A percentile compares a stretch with the other conserved stretches of the same genome.
Conservation (phyloP, 1,140 invertebrate species). For the Tetramorium alpestre region DNA sequence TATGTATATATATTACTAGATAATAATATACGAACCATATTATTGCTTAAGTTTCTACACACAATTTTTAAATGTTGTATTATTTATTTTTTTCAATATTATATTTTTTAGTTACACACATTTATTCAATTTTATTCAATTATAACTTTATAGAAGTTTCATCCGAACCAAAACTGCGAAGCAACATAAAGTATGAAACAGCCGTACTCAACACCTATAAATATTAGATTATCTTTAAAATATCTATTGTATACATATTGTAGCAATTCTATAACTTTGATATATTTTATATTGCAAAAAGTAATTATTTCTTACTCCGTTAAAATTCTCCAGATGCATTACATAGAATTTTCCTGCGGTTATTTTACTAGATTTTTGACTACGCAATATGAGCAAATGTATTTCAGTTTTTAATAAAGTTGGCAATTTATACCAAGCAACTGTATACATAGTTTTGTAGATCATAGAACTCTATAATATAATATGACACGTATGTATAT, state of each 20-base stretch:
- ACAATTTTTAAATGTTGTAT: slow-evolving; percentile 17
- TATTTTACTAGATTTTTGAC: slow-evolving; percentile 71
- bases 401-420: slow-evolving; percentile 64
- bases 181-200: slow-evolving; percentile 75
- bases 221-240: slow-evolving; percentile 22
- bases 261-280: background rate
- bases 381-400: slow-evolving; percentile 69
- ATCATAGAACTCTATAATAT: slow-evolving; percentile 69
- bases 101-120: background rate
- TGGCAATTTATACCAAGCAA: slow-evolving; percentile 70
- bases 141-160: background rate
- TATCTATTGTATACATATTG: background rate
- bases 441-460: slow-evolving; percentile 62
- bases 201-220: slow-evolving; percentile 76
- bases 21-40: slow-evolving; percentile 2
- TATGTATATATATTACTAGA: background rate
- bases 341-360: slow-evolving; percentile 75
- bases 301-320: slow-evolving; percentile 61
- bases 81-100: slow-evolving; percentile 13
- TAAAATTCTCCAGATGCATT: slow-evolving; percentile 76
- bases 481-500: slow-evolving; percentile 21
- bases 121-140: background rate
- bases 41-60: background rate
- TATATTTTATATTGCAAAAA: slow-evolving; percentile 12
- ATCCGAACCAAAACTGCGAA: slow-evolving; percentile 66